A percentile compares a stretch with the other conserved stretches of the same genome.
Evolutionary conservation across 2,797 vertebrate species (phyloP).

Genomic region (Miichthys miiuy): DNA sequence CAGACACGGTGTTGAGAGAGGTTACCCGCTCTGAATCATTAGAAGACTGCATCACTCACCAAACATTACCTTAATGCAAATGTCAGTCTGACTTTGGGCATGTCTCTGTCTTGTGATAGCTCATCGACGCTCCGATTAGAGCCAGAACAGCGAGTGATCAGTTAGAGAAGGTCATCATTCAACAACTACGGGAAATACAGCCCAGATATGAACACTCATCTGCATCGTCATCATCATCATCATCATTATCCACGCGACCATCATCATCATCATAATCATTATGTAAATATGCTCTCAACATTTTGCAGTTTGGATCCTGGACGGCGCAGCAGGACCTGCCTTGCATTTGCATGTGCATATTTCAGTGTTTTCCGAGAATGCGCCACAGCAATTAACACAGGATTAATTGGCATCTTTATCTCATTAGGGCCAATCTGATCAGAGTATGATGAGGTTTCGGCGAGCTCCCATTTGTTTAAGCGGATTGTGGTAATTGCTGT

Average conservation of each 20-base stretch:
- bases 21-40: conserved; percentile 68
- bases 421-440: conserved; percentile 99
- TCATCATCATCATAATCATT: conserved; percentile 73
- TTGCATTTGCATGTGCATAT: conserved; percentile 96
- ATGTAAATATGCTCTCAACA: conserved; percentile 71
- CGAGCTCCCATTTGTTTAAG: conserved; percentile 98
- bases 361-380: conserved; percentile 95
- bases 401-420: conserved; percentile 99
- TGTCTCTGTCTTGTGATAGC: conserved; percentile 41
- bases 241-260: conserved; percentile 56
- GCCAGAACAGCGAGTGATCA: conserved; percentile 41
- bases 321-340: conserved; percentile 89
- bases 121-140: conserved; percentile 27
- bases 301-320: conserved; percentile 68
- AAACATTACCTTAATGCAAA: conserved; percentile 77
- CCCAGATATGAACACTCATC: conserved; percentile 61
- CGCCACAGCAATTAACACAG: conserved; percentile 98
- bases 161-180: conserved; percentile 58
- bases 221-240: conserved; percentile 51
- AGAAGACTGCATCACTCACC: conserved; percentile 71
- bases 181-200: conserved; percentile 56
- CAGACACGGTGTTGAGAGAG: conserved; percentile 57
- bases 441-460: conserved; percentile 99
- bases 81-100: conserved; percentile 71
- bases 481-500: conserved; percentile 99